Base-by-base conservation (phyloP, 1,140 invertebrate genomes). In the Drosophila murphyi region DNA sequence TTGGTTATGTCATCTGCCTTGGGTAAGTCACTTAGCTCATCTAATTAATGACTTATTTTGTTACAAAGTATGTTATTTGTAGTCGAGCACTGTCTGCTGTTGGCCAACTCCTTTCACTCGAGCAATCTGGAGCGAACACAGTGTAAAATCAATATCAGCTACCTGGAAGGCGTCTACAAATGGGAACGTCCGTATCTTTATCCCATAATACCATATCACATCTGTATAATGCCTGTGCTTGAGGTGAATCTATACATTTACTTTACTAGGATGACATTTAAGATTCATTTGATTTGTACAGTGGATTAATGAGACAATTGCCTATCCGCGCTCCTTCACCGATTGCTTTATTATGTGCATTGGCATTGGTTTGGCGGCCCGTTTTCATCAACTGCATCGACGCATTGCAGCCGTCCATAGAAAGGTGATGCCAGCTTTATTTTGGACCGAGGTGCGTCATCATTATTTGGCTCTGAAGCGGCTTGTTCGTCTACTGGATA, bases 291-390 rank as follows among this genome's bases (percentile, higher is more conserved):
- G 6, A 5, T 7, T 34, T 55, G 7, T 41, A 6, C 20, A 91
- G 88, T 92, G 82, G 79, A 61, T 91, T 12, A 92, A 92, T 56
- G 34, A 91, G 48, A 92, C 90, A 0, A 83, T 92, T 55, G 91
- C 91, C n/a, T 92, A 91, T 74, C 82, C 87, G 0, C 85, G 87
- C 3, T 82, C 90, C 28, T 92, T 92, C 35, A 95, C 94, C 10
- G 95, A 96, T 76, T 78, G 95, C 3, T 95, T 96, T 37, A 93
- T 95, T 2, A 95, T 95, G 91, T 81, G 95, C 83, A 93, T 95
- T 82, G 93, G 93, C 64, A 91, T 94, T 35, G 94, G 94, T 4
- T 70, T 96, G 47, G 93, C 94, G 0, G 92, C 93, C 31, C 93
- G 94, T 52, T 95, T 95, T 80, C 93, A 93, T 57, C 94, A 95